Evolutionary conservation across 2,888 invertebrate species (phyloP).

Genomic region (Acleris literana): DNA sequence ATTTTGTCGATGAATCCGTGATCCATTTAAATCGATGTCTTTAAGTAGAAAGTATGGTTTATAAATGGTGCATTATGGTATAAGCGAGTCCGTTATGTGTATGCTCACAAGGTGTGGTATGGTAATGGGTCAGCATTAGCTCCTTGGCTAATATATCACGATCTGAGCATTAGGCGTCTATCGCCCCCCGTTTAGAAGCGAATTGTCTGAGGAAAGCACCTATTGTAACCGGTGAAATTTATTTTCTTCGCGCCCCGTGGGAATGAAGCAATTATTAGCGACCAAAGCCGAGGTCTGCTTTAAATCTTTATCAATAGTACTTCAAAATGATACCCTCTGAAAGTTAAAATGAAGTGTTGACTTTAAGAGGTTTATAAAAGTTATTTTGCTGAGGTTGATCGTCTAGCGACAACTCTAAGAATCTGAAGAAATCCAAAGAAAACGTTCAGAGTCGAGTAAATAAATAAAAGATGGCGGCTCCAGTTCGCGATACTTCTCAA

Average conservation of each 20-base stretch:
- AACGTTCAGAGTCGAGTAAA: conserved; percentile 64
- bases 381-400: conserved; percentile 29
- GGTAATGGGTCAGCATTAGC: conserved; percentile 63
- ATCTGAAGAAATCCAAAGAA: conserved; percentile 50
- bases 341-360: conserved; percentile 26
- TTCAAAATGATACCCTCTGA: conserved; percentile 13
- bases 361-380: conserved; percentile 24
- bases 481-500: conserved; percentile 75
- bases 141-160: conserved; percentile 71
- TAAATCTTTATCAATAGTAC: conserved; percentile 29
- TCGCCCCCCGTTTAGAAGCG: conserved; percentile 67
- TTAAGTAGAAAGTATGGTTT: conserved; percentile 57
- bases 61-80: conserved; percentile 30
- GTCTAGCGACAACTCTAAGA: conserved; percentile 19
- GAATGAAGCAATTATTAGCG: conserved; percentile 72
- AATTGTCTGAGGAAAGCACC: conserved; percentile 71
- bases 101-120: conserved; percentile 52
- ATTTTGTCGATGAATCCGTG: conserved; percentile 71
- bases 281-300: conserved; percentile 59
- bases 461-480: conserved; percentile 74
- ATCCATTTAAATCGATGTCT: conserved; percentile 65
- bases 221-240: conserved; percentile 72
- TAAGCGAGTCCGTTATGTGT: conserved; percentile 29
- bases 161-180: conserved; percentile 67
- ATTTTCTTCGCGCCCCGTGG: conserved; percentile 68